Evolutionary conservation across 1,140 invertebrate species (phyloP), one percentile per base, ranked within the genome.

Genomic region (Chrysoperla carnea): DNA sequence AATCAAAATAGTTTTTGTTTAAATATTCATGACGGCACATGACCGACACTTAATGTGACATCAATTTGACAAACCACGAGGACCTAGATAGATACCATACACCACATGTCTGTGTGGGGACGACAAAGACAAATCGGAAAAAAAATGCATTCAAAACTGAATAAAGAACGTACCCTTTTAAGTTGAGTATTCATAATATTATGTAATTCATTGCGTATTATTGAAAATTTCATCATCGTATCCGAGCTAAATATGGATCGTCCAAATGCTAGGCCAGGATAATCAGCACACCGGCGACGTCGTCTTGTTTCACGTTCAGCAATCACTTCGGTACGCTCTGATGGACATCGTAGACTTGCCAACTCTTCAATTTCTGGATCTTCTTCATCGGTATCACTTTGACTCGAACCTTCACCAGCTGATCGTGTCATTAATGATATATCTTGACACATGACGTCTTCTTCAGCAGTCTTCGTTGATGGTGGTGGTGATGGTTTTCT

Each of bases 221-320:
- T 82, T 58, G 81, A 89, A 67, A 95, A 94, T 66, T 93, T 95
- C 81, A 97, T 95, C 76, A 94, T 82, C 2, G 92, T 94, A 60
- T 94, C 91, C 37, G 91, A 94, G 57, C 86, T 91, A 61, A 96
- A 93, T 55, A 91, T 84, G 14, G 87, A 90, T 46, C 77, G 77
- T 14, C 85, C 87, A 52, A 93, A 90, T 0, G 86, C 86, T 7
- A 94, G 63, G 5, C 89, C 89, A 0, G 88, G 89, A 67, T 93
- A 94, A 58, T 92, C 88, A 4, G 85, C 76, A 60, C 85, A 90
- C 60, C 84, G 68, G 50, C 76, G 62, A 46, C 78, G 67, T 36
- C 78, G 62, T 40, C 85, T 68, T 35, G 75, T 79, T 52, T 88
- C 85, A 45, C 85, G 69, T 54, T 85, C 85, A 17, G 86, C 83